A percentile compares a stretch with the other conserved stretches of the same genome.
Conservation (phyloP, 2,888 invertebrate species). For the Folsomia manolachei region DNA sequence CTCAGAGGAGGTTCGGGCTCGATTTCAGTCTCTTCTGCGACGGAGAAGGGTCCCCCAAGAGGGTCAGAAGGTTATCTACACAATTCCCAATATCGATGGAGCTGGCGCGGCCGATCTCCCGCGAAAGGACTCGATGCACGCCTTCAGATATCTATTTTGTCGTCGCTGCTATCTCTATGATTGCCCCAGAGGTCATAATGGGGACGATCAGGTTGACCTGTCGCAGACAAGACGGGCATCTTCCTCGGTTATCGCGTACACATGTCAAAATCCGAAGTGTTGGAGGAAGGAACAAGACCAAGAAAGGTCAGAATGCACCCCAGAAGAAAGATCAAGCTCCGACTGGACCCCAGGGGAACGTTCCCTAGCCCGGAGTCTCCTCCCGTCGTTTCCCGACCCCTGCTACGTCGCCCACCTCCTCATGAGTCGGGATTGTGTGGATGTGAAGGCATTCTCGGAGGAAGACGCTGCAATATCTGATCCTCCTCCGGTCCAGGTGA, state of each 20-base stretch:
- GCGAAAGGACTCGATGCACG: slow-evolving; percentile 36
- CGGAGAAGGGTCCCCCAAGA: not conserved
- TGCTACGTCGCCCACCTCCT: slow-evolving; percentile 41
- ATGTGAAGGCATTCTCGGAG: slow-evolving; percentile 21
- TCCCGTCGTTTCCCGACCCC: slow-evolving; percentile 35
- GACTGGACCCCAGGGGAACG: slow-evolving; percentile 32
- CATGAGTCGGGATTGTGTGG: slow-evolving; percentile 35
- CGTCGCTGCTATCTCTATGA: slow-evolving; percentile 41
- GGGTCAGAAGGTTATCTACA: slow-evolving; percentile 22
- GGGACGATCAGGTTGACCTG: slow-evolving; percentile 39
- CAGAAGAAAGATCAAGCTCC: not conserved
- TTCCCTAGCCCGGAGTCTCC: slow-evolving; percentile 34
- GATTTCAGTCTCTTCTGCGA: slow-evolving; percentile 11
- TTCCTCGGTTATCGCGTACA: slow-evolving; percentile 9
- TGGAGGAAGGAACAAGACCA: slow-evolving; percentile 22
- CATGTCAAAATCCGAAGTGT: slow-evolving; percentile 35
- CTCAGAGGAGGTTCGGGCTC: slow-evolving; percentile 26
- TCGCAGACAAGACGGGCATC: slow-evolving; percentile 14
- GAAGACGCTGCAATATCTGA: not conserved
- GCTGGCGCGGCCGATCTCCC: slow-evolving; percentile 33
- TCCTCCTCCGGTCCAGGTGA: not conserved
- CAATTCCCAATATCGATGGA: slow-evolving; percentile 43
- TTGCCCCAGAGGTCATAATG: slow-evolving; percentile 38
- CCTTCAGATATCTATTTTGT: slow-evolving; percentile 38
- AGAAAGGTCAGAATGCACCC: not conserved